Percentiles rank a stretch among this genome's conserved stretches.
phyloP scores from a whole-genome alignment of 1,140 invertebrate genomes.

The Heliconius melpomene region DNA sequence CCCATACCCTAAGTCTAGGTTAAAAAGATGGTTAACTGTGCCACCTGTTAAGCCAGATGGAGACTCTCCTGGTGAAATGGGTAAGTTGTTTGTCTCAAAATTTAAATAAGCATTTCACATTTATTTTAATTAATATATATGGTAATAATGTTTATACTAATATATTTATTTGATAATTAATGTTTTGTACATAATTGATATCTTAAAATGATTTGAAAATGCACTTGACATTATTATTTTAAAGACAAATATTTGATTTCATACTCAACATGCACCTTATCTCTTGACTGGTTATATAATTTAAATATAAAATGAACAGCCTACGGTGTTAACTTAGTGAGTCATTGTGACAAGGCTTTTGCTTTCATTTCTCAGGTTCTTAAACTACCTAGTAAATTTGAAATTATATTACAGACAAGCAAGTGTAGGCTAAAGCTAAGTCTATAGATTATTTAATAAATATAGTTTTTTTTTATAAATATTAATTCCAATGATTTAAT shows the following conservation, averaged over 20 bases:
- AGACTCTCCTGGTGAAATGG: conserved; percentile 93
- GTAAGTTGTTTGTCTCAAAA: conserved; percentile 65
- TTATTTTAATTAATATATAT: too few relatives aligned
- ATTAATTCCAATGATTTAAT: too few relatives aligned
- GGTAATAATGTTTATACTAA: too few relatives aligned
- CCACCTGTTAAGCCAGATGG: conserved; percentile 85
- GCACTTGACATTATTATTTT: background rate
- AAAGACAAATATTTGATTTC: background rate
- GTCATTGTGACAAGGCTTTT: conserved; percentile 22
- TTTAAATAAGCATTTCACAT: too few relatives aligned
- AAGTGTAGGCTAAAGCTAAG: background rate
- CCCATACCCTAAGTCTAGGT: conserved; percentile 72
- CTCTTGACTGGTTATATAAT: conserved; percentile 7
- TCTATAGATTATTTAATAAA: background rate
- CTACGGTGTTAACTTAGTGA: background rate
- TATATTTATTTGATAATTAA: too few relatives aligned
- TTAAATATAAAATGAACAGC: conserved; percentile 2
- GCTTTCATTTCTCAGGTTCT: conserved; percentile 21
- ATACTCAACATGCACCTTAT: background rate
- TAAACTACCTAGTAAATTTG: background rate
- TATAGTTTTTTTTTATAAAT: too few relatives aligned
- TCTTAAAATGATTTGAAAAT: background rate
- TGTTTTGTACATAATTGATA: too few relatives aligned
- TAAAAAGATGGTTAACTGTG: conserved; percentile 88
- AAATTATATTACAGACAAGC: background rate